Conservation (phyloP, 2,113 vertebrate species). For the Mirounga angustirostris region DNA sequence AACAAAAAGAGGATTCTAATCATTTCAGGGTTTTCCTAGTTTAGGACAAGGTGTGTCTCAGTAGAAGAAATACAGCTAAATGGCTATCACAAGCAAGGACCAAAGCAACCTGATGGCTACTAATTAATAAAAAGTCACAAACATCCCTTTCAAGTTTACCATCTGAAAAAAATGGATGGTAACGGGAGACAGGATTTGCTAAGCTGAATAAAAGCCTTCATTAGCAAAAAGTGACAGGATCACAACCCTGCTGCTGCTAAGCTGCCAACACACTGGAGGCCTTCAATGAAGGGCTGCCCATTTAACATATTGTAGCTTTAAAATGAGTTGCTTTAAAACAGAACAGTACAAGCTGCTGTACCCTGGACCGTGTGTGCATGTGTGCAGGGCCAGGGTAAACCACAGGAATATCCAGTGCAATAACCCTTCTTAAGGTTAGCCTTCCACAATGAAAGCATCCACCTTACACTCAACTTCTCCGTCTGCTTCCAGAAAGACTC, state of each 20-base stretch:
- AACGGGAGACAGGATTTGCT: constrained; percentile 79
- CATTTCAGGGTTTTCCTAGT: background rate
- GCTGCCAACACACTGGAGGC: constrained; percentile 71
- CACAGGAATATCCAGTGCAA: background rate
- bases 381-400: accelerated
- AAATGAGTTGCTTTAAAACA: constrained; percentile 64
- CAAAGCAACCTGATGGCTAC: constrained; percentile 47
- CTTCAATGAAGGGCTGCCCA: constrained; percentile 44
- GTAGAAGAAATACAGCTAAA: constrained; percentile 32
- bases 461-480: background rate
- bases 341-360: constrained; percentile 15
- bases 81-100: constrained; percentile 25
- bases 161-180: constrained; percentile 54
- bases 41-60: constrained; percentile 14
- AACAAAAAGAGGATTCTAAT: background rate
- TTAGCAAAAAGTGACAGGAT: constrained; percentile 79
- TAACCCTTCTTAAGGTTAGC: background rate
- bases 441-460: background rate
- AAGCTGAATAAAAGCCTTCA: constrained; percentile 78
- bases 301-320: constrained; percentile 70
- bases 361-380: background rate
- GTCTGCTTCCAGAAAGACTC: background rate
- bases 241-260: constrained; percentile 77
- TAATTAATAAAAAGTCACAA: constrained; percentile 77
- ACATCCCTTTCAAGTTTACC: constrained; percentile 69